Evolutionary conservation across 1,140 invertebrate genomes (phyloP).

Genomic region (Drosophila teissieri): DNA sequence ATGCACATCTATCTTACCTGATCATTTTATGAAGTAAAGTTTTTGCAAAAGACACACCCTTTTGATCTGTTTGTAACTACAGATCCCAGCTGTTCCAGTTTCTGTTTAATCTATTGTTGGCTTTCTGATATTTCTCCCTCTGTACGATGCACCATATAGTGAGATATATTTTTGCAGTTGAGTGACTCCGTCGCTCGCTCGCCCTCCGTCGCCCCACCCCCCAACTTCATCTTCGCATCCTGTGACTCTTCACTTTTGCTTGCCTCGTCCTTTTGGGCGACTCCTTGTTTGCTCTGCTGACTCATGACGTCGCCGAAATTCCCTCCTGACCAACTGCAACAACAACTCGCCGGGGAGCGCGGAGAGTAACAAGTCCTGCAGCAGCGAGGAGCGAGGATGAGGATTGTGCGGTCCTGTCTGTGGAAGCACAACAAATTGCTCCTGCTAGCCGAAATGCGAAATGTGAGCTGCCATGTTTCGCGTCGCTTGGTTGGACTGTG

Average conservation of each 20-base stretch:
- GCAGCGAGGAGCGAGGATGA: conserved; percentile 18
- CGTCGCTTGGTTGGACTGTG: conserved; percentile 43
- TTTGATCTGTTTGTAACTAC: too few species aligned
- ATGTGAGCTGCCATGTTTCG: conserved; percentile 75
- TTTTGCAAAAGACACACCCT: too few species aligned
- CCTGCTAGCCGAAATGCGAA: conserved; percentile 71
- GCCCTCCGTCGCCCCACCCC: neutral
- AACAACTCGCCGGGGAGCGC: conserved; percentile 18
- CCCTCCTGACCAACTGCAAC: conserved; percentile 63
- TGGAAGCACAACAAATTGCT: conserved; percentile 72
- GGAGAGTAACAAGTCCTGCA: neutral
- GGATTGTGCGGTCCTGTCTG: conserved; percentile 35
- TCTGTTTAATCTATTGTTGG: neutral
- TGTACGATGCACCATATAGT: conserved; percentile 39
- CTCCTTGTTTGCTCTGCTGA: conserved; percentile 70
- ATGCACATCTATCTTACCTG: too few species aligned
- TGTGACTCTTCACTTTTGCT: conserved; percentile 6
- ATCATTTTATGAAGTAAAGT: too few species aligned
- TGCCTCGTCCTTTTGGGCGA: conserved; percentile 50
- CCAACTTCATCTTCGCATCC: conserved; percentile 31
- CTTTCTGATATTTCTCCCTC: neutral
- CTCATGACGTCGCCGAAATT: conserved; percentile 73
- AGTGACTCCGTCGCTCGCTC: conserved; percentile 62
- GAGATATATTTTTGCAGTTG: conserved; percentile 79
- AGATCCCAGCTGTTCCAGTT: too few species aligned